Evolutionary conservation across 2,113 vertebrate species (phyloP), one percentile per base, ranked within the genome.

Genomic region (Theristicus caerulescens): DNA sequence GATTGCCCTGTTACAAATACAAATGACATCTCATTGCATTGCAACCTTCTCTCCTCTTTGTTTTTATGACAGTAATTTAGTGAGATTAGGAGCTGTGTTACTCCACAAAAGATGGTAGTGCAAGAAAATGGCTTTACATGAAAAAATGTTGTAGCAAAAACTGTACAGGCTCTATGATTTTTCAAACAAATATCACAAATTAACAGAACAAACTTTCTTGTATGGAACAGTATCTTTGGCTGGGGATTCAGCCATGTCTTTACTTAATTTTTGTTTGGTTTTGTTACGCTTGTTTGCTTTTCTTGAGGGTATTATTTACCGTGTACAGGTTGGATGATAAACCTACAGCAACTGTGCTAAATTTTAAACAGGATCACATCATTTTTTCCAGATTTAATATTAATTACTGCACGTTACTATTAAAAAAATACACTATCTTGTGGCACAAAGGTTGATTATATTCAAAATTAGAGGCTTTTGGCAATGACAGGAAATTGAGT

Each of bases 11-110:
- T 95, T 90, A 86, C 11, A 32, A 95, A 86, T 88, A 93, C 93
- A 96, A 92, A 90, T 3, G 15, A 22, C 55, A 49, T 58, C 72
- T 91, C 55, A 74, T 77, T 94, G 90, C 51, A 34, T 40, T n/a
- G 73, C 92, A 95, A 34, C 70, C 36, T 94, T 66, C 77, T 94
- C 74, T 85, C 36, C 46, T 86, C 52, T 93, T 91, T 83, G 65
- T 86, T 95, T 95, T 90, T 92, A 83, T 93, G 81, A 94, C 55
- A 93, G 91, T 89, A 92, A 95, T 94, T 92, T 89, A 55, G 65
- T 52, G 61, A 82, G n/a, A 88, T 83, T 78, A 90, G 94, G 88
- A 84, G 38, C 76, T 47, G 81, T 82, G 71, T 31, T 85, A 76
- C 46, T 70, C 47, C 64, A 16, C 16, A n/a, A 65, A 96, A 88